Evolutionary conservation across 1,140 invertebrate species (phyloP).

Genomic region (Manduca sexta): DNA sequence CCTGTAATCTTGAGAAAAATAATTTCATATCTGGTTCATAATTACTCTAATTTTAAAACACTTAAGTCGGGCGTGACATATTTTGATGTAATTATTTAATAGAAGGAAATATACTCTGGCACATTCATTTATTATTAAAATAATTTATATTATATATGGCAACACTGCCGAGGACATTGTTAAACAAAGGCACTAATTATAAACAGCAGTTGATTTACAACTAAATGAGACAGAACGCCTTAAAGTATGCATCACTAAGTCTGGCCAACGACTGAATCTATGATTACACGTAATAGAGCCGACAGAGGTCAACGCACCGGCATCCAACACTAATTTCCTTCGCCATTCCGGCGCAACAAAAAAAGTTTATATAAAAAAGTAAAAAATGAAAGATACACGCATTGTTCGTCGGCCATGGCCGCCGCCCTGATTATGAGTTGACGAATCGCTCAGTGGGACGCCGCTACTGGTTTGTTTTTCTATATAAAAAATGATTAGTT

Average conservation of each 20-base stretch:
- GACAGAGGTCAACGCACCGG: slow-evolving; percentile 5
- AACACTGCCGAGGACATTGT: too few species aligned
- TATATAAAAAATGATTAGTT: too few species aligned
- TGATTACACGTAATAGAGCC: slow-evolving; percentile 3
- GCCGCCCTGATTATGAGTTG: not conserved
- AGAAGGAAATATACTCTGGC: too few species aligned
- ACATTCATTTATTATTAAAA: too few species aligned
- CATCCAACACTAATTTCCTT: slow-evolving; percentile 12
- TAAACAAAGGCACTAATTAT: not conserved
- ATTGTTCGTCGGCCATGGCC: slow-evolving; percentile 15
- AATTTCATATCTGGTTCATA: too few species aligned
- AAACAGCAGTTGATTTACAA: not conserved
- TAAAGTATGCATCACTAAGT: too few species aligned
- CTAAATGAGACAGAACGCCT: too few species aligned
- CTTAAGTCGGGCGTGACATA: too few species aligned
- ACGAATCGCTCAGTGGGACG: slow-evolving; percentile 11
- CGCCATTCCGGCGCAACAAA: not conserved
- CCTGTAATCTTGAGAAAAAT: too few species aligned
- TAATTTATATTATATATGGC: too few species aligned
- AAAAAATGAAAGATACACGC: slow-evolving; percentile 16
- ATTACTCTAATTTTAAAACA: too few species aligned
- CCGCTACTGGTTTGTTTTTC: slow-evolving; percentile 1
- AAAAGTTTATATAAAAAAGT: slow-evolving; percentile 15
- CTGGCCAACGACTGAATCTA: not conserved
- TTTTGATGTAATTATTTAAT: too few species aligned